Base-by-base conservation (phyloP, 2,888 invertebrate genomes). In the Acleris literana region DNA sequence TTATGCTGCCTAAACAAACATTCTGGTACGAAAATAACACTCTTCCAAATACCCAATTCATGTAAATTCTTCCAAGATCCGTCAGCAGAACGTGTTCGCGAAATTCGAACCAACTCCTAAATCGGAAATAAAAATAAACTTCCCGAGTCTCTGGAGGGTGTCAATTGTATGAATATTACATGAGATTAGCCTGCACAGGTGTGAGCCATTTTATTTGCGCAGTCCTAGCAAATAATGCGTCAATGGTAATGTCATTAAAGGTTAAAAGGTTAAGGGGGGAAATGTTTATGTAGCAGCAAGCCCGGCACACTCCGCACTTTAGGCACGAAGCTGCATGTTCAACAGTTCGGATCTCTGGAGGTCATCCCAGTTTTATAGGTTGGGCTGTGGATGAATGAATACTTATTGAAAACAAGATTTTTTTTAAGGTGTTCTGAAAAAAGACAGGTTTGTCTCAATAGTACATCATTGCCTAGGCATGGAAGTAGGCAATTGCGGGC, bases 111-210 rank as follows among this genome's bases (percentile, higher is more conserved):
- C 52, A 20, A 13, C n/a, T 33, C 51, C 55, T 60, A 55, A 65
- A 65, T 66, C 18, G 56, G 44, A 46, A 62, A 66, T 61, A 66
- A 52, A 61, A 48, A 57, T 53, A 56, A 62, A 57, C 49, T 57
- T 57, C 61, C n/a, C 13, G 22, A 18, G 20, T 55, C 59, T 70
- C 69, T 67, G 70, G 70, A 71, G 68, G 74, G 69, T 71, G 74
- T 70, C 74, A 71, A 69, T 69, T 72, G 70, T 70, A 76, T 81
- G 78, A 79, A 82, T 82, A 78, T 73, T 82, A 75, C 62, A 82
- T 81, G 72, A 79, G 75, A 76, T 78, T 77, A 75, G 54, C 52
- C 56, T 44, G 13, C 54, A 57, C 75, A 75, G 72, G 74, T 76
- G 73, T 70, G 65, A 39, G 56, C 60, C 67, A 56, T 68, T 71